Evolutionary conservation across 1,140 invertebrate species (phyloP), one percentile per base, ranked within the genome.

Genomic region (Calliphora vicina): DNA sequence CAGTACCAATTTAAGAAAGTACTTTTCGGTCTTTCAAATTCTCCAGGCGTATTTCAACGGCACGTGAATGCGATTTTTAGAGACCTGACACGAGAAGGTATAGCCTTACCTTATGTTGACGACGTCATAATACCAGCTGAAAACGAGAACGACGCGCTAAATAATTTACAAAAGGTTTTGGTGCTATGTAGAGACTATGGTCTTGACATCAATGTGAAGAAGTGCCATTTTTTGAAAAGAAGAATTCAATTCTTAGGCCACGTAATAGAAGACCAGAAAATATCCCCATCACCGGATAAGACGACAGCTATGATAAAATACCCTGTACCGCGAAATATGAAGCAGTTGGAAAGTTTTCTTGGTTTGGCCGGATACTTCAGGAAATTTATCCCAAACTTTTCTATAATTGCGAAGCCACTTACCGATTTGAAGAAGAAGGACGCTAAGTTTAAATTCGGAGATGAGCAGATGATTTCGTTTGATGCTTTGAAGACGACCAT

Each of bases 341-440:
- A 85, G 27, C 45, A 86, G 78, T 35, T 88, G 17, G 84, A 87
- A 84, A 85, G 83, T 43, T 89, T 87, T 82, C 74, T 88, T 9
- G 85, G 88, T 29, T 50, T 87, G 17, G 84, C 74, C n/a, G 82
- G 85, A 26, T 88, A 86, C 82, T 87, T 87, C 80, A 20, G 84
- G 23, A 88, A 86, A 84, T 85, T 88, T 72, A 84, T 87, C 43
- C 84, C 80, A 10, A 61, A 84, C 8, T 89, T 86, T 84, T 81
- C 84, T 0, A 17, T 61, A 27, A 87, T 85, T 20, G 84, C 85
- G 12, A 85, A 84, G 84, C 82, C 82, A 42, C 29, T 83, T 15
- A 83, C 73, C 50, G 82, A 83, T 23, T 71, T 83, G 50, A 78
- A 27, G 35, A 78, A 80, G 35, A 72, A 67, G 9, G 8, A 29